Percentiles rank a stretch among this genome's conserved stretches.
These are phyloP conservation scores for Thaumatotibia leucotreta DNA, from an alignment of 1,140 invertebrate species.

Conservation along the genomic window DNA sequence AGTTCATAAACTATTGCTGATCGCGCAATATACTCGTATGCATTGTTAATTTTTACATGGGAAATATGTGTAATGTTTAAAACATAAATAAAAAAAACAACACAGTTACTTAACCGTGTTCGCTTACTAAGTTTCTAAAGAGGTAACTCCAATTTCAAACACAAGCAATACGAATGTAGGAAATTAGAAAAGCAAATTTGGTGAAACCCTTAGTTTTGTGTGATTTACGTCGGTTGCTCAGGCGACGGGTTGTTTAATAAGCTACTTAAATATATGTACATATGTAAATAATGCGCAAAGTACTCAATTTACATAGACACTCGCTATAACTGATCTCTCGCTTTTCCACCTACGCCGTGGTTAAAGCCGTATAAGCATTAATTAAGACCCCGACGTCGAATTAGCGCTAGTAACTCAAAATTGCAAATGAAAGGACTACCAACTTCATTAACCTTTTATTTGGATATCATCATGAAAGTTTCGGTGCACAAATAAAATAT, in stretches of 20 bases:
- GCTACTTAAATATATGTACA: conserved; percentile 34
- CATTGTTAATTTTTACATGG: too few relatives aligned
- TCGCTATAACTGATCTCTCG: background rate
- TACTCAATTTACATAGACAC: conserved; percentile 31
- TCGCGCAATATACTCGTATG: too few relatives aligned
- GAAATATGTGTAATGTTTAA: too few relatives aligned
- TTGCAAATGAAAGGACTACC: conserved; percentile 16
- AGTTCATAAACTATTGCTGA: too few relatives aligned
- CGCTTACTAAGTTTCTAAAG: too few relatives aligned
- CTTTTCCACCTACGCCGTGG: conserved; percentile 1
- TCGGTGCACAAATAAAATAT: background rate
- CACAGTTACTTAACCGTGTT: conserved; percentile 6
- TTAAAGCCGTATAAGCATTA: conserved; percentile 3
- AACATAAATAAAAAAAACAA: conserved; percentile 7
- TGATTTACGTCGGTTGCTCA: conserved; percentile 44
- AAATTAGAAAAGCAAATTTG: conserved; percentile 46
- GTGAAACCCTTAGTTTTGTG: conserved; percentile 38
- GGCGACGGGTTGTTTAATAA: conserved; percentile 42
- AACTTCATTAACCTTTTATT: conserved; percentile 13
- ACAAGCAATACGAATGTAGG: conserved; percentile 24
- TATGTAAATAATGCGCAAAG: conserved; percentile 32
- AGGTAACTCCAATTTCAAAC: conserved; percentile 20
- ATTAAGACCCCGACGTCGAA: conserved; percentile 9
- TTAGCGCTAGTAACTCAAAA: background rate
- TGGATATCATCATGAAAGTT: background rate